A percentile compares a stretch with the other conserved stretches of the same genome.
These are phyloP conservation scores for Cuculus canorus DNA, from an alignment of 2,797 vertebrate genomes.

Conservation along the genomic window DNA sequence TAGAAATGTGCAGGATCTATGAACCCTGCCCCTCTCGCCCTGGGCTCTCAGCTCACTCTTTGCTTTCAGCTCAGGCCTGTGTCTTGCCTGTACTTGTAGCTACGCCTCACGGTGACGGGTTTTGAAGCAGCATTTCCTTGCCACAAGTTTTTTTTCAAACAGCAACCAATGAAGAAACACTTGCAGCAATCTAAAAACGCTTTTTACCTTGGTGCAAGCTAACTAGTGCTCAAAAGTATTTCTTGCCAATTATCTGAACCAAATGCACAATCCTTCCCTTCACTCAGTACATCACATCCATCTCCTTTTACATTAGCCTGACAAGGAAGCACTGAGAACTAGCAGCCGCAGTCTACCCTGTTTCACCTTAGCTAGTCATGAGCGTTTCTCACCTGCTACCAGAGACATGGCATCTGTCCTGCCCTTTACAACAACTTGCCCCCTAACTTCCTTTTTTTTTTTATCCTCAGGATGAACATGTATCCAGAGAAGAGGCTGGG, in stretches of 20 bases:
- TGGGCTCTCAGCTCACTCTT: not conserved
- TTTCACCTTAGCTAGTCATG: not conserved
- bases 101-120: not conserved
- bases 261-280: not conserved
- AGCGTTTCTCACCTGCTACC: not conserved
- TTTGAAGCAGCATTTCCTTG: not conserved
- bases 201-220: not conserved
- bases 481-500: not conserved
- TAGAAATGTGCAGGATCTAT: not conserved
- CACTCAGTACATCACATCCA: not conserved
- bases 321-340: not conserved
- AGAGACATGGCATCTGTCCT: fast-evolving
- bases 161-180: not conserved
- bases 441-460: not conserved
- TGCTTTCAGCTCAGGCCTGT: not conserved
- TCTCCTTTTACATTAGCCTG: not conserved
- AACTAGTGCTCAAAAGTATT: not conserved
- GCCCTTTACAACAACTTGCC: not conserved
- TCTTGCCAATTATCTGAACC: not conserved
- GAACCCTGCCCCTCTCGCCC: not conserved
- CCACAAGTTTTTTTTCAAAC: not conserved
- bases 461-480: not conserved
- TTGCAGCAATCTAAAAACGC: not conserved
- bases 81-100: not conserved
- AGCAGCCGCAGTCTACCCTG: not conserved